phyloP scores from a whole-genome alignment of 2,797 vertebrate genomes.

The Poeciliopsis turneri region DNA sequence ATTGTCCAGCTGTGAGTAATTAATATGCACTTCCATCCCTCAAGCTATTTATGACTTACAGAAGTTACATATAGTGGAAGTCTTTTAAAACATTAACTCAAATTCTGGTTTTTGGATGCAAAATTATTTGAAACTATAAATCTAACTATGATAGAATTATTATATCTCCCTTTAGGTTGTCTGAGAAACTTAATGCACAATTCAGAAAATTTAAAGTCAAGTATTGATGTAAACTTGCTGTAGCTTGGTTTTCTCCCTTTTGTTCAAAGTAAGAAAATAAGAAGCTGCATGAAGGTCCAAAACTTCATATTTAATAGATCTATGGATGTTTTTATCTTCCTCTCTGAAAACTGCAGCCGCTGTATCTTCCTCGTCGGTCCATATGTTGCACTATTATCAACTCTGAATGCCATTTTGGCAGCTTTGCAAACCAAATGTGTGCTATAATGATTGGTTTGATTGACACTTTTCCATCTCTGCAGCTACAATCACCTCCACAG shows the following conservation, averaged over 20 bases:
- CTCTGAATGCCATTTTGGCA: background rate
- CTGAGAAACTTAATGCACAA: background rate
- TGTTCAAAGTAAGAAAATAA: background rate
- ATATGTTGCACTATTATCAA: background rate
- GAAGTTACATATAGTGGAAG: background rate
- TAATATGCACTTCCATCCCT: background rate
- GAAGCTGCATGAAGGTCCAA: background rate
- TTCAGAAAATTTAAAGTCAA: background rate
- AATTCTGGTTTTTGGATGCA: too few relatives aligned
- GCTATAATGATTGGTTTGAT: background rate
- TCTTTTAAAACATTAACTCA: background rate
- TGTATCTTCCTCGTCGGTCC: too few relatives aligned
- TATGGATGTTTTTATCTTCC: background rate
- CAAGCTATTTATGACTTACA: background rate
- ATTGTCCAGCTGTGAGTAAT: background rate
- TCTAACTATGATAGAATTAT: background rate
- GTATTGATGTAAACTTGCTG: background rate
- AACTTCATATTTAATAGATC: background rate
- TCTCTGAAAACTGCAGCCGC: background rate
- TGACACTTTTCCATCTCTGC: background rate
- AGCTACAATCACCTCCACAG: background rate
- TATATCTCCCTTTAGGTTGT: background rate
- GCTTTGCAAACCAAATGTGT: background rate
- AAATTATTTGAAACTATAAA: background rate
- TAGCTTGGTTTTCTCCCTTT: background rate